Conservation (phyloP, 2,888 invertebrate genomes). For the Meganola albula region DNA sequence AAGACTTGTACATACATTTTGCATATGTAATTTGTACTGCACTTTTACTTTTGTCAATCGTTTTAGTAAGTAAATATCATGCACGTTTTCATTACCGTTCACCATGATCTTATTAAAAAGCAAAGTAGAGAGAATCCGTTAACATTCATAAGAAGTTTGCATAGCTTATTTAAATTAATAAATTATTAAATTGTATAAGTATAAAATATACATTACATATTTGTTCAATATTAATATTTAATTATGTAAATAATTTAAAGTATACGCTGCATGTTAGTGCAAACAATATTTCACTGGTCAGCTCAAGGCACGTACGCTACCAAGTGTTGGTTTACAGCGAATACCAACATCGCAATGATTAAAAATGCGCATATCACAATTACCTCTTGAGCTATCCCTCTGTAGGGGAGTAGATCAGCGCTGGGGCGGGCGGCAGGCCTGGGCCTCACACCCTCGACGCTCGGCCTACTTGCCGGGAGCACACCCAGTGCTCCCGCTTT, state of each 20-base stretch:
- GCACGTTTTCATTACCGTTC: too few species aligned
- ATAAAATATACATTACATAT: too few species aligned
- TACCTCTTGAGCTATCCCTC: slow-evolving; percentile 59
- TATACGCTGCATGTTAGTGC: slow-evolving; percentile 47
- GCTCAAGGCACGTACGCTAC: slow-evolving; percentile 38
- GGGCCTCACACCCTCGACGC: slow-evolving; percentile 29
- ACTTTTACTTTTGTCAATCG: too few species aligned
- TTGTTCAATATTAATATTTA: too few species aligned
- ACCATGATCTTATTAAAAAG: too few species aligned
- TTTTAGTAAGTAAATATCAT: too few species aligned
- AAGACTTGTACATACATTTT: too few species aligned
- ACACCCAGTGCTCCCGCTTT: slow-evolving; percentile 30
- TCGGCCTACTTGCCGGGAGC: slow-evolving; percentile 31
- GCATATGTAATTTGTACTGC: too few species aligned
- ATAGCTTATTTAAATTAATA: too few species aligned
- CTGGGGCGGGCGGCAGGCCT: slow-evolving; percentile 22
- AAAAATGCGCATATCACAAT: slow-evolving; percentile 64
- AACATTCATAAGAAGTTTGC: too few species aligned
- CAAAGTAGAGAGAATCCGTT: too few species aligned
- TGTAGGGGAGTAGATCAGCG: slow-evolving; percentile 30
- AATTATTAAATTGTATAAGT: too few species aligned
- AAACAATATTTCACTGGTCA: slow-evolving; percentile 43
- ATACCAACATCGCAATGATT: slow-evolving; percentile 57
- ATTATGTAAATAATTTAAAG: slow-evolving; percentile 17
- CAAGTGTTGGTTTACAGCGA: slow-evolving; percentile 43